Percentiles rank a stretch among this genome's conserved stretches.
These are phyloP conservation scores for Theocolax elegans DNA, from an alignment of 1,140 invertebrate genomes.

Conservation along the genomic window DNA sequence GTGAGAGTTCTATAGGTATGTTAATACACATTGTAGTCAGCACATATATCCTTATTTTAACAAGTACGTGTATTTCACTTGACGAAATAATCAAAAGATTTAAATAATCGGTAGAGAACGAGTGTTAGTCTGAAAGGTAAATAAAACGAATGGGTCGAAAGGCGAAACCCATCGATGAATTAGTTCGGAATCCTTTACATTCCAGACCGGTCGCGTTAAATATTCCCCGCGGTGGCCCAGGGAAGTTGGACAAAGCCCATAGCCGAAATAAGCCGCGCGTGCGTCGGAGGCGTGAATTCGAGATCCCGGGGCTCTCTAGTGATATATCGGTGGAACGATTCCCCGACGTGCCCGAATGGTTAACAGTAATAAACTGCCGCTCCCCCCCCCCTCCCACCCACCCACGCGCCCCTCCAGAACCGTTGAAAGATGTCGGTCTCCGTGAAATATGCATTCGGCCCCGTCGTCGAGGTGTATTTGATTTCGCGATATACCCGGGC, in stretches of 20 bases:
- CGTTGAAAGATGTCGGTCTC: constrained; percentile 45
- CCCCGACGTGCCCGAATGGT: constrained; percentile 12
- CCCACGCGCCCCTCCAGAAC: neutral
- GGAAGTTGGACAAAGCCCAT: neutral
- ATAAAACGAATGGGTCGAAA: neutral
- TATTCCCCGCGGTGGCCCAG: neutral
- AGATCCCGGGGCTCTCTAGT: no score
- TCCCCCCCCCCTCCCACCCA: no score
- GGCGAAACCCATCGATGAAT: neutral
- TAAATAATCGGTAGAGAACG: no score
- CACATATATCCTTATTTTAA: no score
- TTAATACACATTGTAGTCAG: no score
- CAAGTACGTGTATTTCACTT: no score
- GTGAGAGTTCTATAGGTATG: no score
- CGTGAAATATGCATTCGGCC: constrained; percentile 46
- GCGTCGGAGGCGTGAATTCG: constrained; percentile 1
- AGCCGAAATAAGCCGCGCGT: neutral
- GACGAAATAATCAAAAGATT: no score
- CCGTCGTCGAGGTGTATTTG: constrained; percentile 1
- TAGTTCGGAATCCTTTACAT: neutral
- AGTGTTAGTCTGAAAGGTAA: neutral
- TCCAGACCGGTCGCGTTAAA: neutral
- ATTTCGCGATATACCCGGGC: constrained; percentile 25
- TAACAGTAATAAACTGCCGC: constrained; percentile 21
- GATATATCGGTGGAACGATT: constrained; percentile 26